phyloP scores from a whole-genome alignment of 2,113 vertebrate species.

The Larimichthys polyactis region DNA sequence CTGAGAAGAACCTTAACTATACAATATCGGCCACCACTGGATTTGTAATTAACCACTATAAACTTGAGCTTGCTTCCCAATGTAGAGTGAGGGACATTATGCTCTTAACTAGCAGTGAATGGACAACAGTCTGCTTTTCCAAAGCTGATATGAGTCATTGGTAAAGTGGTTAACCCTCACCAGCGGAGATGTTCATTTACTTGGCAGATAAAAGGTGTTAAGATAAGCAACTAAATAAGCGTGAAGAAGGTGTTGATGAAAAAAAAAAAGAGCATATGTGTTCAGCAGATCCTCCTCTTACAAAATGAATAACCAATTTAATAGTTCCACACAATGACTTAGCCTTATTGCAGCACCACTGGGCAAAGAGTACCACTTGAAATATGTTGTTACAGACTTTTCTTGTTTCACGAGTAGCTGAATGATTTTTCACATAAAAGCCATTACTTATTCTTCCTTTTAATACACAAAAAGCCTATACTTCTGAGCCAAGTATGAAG shows the following conservation, averaged over 20 bases:
- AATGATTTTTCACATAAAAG: slow-evolving; percentile 37
- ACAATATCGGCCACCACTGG: no score
- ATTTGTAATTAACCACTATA: no score
- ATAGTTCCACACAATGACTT: background rate
- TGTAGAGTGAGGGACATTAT: background rate
- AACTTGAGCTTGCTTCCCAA: background rate
- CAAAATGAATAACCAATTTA: background rate
- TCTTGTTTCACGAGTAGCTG: background rate
- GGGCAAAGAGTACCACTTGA: slow-evolving; percentile 8
- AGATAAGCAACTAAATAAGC: slow-evolving; percentile 48
- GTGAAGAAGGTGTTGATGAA: slow-evolving; percentile 44
- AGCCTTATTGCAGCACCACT: background rate
- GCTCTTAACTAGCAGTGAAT: background rate
- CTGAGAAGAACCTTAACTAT: no score
- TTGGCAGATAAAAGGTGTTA: slow-evolving; percentile 58
- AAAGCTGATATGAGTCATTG: background rate
- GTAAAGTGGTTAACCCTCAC: slow-evolving; percentile 15
- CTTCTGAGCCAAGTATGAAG: slow-evolving; percentile 6
- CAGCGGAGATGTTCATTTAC: slow-evolving; percentile 37
- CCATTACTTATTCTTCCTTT: slow-evolving; percentile 9
- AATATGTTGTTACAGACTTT: slow-evolving; percentile 6
- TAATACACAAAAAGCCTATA: slow-evolving; percentile 24
- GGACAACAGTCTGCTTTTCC: background rate
- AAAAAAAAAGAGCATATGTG: slow-evolving; percentile 40
- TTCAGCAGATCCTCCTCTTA: slow-evolving; percentile 12